Conservation (phyloP, 2,888 invertebrate genomes). For the Lycocerus yunnanus region DNA sequence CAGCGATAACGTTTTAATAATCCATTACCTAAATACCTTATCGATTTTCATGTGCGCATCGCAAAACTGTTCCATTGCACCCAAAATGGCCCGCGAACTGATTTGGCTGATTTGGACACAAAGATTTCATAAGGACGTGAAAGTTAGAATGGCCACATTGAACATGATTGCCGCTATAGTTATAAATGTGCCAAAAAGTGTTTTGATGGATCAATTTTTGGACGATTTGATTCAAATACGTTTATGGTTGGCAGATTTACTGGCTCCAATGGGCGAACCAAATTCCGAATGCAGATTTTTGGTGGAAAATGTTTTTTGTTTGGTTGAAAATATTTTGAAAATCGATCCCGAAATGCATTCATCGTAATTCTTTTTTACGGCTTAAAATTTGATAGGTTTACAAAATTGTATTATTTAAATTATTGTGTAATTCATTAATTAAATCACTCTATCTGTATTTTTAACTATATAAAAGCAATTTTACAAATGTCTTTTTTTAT, state of each 20-base stretch:
- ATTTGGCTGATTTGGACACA: conserved; percentile 67
- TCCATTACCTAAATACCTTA: conserved; percentile 71
- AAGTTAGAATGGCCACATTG: conserved; percentile 69
- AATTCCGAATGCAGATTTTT: conserved; percentile 67
- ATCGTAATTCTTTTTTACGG: neutral
- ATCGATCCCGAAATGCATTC: conserved; percentile 37
- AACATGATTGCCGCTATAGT: conserved; percentile 69
- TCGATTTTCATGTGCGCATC: conserved; percentile 69
- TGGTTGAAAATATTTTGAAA: conserved; percentile 60
- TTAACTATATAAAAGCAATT: neutral
- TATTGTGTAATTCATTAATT: neutral
- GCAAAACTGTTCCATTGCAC: conserved; percentile 68
- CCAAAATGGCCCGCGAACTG: conserved; percentile 71
- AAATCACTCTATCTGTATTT: neutral
- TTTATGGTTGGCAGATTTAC: conserved; percentile 67
- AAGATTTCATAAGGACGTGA: conserved; percentile 68
- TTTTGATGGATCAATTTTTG: conserved; percentile 64
- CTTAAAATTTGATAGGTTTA: neutral
- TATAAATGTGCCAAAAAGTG: conserved; percentile 63
- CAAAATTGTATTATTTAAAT: neutral
- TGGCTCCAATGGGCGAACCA: conserved; percentile 65
- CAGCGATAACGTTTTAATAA: conserved; percentile 68
- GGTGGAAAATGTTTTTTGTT: conserved; percentile 63
- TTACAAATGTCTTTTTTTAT: neutral
- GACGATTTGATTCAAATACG: conserved; percentile 68